Percentiles rank a stretch among this genome's conserved stretches.
Conservation (phyloP, 2,797 vertebrate species). For the Merluccius polli region DNA sequence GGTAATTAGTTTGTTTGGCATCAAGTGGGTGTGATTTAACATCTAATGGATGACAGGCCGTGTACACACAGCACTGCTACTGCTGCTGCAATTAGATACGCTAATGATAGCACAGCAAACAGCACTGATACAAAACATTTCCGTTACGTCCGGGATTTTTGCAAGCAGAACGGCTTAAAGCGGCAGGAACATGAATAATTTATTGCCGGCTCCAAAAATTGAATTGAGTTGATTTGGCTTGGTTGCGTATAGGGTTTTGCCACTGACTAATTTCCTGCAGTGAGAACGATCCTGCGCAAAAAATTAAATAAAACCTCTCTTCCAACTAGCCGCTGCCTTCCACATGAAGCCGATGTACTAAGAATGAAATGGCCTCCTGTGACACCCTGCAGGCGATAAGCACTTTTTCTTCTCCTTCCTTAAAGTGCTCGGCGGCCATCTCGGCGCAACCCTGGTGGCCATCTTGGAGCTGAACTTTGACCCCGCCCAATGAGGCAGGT, state of each 20-base stretch:
- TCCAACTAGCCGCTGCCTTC: conserved; percentile 1
- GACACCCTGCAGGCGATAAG: conserved; percentile 50
- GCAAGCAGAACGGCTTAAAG: conserved; percentile 47
- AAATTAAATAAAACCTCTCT: conserved; percentile 34
- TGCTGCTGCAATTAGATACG: conserved; percentile 30
- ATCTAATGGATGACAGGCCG: conserved; percentile 39
- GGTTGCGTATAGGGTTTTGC: conserved; percentile 28
- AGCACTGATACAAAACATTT: conserved; percentile 25
- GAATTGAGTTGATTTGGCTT: conserved; percentile 36
- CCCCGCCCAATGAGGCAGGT: conserved; percentile 70
- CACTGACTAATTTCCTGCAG: conserved; percentile 33
- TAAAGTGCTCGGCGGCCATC: conserved; percentile 29
- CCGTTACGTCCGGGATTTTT: conserved; percentile 36
- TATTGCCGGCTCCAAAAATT: conserved; percentile 37
- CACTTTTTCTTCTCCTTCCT: conserved; percentile 64
- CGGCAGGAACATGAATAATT: conserved; percentile 54
- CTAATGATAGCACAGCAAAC: conserved; percentile 37
- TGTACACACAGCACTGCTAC: conserved; percentile 1
- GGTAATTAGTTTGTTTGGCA: conserved; percentile 51
- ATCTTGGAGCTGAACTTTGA: conserved; percentile 54
- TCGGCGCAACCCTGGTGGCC: conserved; percentile 37
- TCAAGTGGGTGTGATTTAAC: conserved; percentile 40
- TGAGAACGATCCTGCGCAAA: conserved; percentile 9
- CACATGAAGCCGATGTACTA: not conserved
- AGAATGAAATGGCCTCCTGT: conserved; percentile 52